These are phyloP conservation scores for Epizoanthus illoricatus DNA, from an alignment of 92 coral and sea anemone species.

Conservation along the genomic window DNA sequence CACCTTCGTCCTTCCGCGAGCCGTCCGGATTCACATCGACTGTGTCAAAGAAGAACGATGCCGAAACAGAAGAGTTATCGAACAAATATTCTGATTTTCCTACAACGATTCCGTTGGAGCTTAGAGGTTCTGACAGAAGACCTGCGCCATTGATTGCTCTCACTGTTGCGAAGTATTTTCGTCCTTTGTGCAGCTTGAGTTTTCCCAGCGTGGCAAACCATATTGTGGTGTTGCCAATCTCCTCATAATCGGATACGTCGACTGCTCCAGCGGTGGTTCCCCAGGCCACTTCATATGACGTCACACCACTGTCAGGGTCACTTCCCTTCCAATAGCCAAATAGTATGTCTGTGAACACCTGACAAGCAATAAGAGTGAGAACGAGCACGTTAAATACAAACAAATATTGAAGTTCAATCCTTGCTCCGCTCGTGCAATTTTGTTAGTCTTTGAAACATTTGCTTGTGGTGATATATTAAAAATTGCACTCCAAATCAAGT, in stretches of 20 bases:
- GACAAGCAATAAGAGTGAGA: background rate
- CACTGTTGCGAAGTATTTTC: slow-evolving; percentile 83
- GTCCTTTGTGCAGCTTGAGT: slow-evolving; percentile 62
- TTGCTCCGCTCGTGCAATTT: too few relatives aligned
- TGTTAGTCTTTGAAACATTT: too few relatives aligned
- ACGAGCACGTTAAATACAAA: background rate
- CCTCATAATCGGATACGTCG: slow-evolving; percentile 78
- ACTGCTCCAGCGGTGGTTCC: slow-evolving; percentile 84
- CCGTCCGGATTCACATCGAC: slow-evolving; percentile 86
- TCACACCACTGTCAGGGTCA: slow-evolving; percentile 88
- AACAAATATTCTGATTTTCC: slow-evolving; percentile 95
- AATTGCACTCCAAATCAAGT: too few relatives aligned
- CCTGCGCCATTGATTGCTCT: slow-evolving; percentile 93
- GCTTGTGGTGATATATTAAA: too few relatives aligned
- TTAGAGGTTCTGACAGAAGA: slow-evolving; percentile 73
- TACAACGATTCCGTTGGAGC: slow-evolving; percentile 87
- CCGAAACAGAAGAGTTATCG: slow-evolving; percentile 72
- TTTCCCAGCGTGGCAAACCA: slow-evolving; percentile 85
- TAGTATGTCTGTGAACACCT: slow-evolving; percentile 83
- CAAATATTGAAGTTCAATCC: too few relatives aligned
- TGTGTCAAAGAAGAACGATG: slow-evolving; percentile 94
- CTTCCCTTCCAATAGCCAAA: slow-evolving; percentile 85
- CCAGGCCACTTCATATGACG: slow-evolving; percentile 97
- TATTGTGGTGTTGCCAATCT: slow-evolving; percentile 86
- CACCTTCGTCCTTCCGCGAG: slow-evolving; percentile 80